A percentile compares a stretch with the other conserved stretches of the same genome.
These are phyloP conservation scores for Hemistola chrysoprasaria DNA, from an alignment of 2,888 invertebrate species.

Conservation along the genomic window DNA sequence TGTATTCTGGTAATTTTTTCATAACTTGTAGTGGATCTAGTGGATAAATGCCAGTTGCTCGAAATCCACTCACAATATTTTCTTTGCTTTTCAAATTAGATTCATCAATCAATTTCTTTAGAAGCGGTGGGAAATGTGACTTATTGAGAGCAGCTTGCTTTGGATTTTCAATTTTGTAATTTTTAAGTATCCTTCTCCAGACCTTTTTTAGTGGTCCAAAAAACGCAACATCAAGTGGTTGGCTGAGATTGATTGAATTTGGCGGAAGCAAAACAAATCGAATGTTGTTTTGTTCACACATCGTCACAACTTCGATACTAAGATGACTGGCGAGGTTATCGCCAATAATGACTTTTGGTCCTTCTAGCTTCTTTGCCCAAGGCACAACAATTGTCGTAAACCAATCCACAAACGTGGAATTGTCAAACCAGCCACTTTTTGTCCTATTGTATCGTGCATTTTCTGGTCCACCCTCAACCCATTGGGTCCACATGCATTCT, in stretches of 20 bases:
- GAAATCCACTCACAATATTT: slow-evolving; percentile 16
- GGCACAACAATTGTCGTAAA: slow-evolving; percentile 20
- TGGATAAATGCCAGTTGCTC: slow-evolving; percentile 16
- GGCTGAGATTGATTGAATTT: slow-evolving; percentile 27
- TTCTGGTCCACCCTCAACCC: slow-evolving; percentile 25
- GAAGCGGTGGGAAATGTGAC: slow-evolving; percentile 7
- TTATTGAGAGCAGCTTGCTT: slow-evolving; percentile 6
- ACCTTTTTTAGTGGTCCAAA: slow-evolving; percentile 26
- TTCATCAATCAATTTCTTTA: slow-evolving; percentile 10
- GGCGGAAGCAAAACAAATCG: slow-evolving; percentile 25
- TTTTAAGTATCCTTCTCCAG: slow-evolving; percentile 22
- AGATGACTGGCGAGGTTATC: slow-evolving; percentile 27
- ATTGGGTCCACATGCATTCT: slow-evolving; percentile 25
- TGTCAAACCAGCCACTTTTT: slow-evolving; percentile 29
- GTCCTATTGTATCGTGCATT: slow-evolving; percentile 25
- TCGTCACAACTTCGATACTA: slow-evolving; percentile 10
- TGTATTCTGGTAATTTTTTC: slow-evolving; percentile 10
- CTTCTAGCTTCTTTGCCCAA: slow-evolving; percentile 13
- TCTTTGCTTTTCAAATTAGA: slow-evolving; percentile 2
- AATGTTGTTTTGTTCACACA: slow-evolving; percentile 22
- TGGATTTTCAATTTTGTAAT: slow-evolving; percentile 14
- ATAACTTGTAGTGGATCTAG: slow-evolving; percentile 11
- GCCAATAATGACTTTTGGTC: slow-evolving; percentile 21
- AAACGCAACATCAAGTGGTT: slow-evolving; percentile 29
- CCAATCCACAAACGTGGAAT: slow-evolving; percentile 27